A percentile compares a stretch with the other conserved stretches of the same genome.
Conservation (phyloP, 2,113 vertebrate genomes). For the Eclectus roratus region DNA sequence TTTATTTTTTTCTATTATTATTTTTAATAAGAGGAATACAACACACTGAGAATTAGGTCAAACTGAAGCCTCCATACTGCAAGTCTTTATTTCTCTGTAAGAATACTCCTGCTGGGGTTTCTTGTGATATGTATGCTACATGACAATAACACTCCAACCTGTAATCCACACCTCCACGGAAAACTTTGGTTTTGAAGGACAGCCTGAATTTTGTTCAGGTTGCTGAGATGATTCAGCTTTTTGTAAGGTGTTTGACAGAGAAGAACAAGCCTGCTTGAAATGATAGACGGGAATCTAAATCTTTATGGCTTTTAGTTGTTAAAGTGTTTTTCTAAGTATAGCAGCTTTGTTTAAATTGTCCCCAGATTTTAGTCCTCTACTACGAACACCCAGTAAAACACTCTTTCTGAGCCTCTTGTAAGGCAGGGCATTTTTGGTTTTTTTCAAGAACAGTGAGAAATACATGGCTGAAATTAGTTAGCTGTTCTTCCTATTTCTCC, state of each 20-base stretch:
- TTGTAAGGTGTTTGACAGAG: conserved; percentile 2
- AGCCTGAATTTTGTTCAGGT: background rate
- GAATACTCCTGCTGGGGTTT: conserved; percentile 2
- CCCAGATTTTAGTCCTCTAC: background rate
- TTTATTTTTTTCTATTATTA: background rate
- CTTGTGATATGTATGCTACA: background rate
- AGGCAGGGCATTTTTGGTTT: background rate
- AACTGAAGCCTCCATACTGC: background rate
- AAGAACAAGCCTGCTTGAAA: background rate
- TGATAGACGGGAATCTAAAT: background rate
- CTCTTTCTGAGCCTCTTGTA: background rate
- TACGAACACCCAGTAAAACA: background rate
- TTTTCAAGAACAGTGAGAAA: background rate
- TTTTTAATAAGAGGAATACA: background rate
- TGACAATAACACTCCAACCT: background rate
- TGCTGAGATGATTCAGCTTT: conserved; percentile 23
- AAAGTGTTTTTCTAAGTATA: background rate
- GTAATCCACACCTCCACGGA: background rate
- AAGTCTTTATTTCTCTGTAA: conserved; percentile 7
- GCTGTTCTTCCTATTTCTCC: background rate
- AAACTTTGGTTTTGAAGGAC: background rate
- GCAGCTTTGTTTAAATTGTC: background rate
- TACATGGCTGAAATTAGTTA: background rate
- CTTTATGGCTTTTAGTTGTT: background rate
- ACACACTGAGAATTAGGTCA: conserved; percentile 2